Conservation (phyloP, 2,888 invertebrate genomes). For the Napeogenes sylphis region DNA sequence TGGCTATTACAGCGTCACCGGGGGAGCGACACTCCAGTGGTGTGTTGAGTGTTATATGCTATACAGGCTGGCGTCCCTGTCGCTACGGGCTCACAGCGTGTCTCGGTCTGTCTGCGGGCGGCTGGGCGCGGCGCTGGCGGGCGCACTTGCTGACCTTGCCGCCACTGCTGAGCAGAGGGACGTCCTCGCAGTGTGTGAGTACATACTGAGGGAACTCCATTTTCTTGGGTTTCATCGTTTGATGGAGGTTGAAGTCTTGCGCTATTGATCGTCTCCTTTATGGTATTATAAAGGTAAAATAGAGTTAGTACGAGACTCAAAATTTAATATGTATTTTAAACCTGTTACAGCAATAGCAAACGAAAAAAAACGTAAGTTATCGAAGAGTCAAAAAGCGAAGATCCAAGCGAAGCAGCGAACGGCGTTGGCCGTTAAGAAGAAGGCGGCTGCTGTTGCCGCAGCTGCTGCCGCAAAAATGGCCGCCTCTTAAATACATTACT, state of each 20-base stretch:
- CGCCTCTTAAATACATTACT: slow-evolving; percentile 9
- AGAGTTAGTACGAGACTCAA: neutral
- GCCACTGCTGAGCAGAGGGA: slow-evolving; percentile 60
- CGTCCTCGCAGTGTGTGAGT: slow-evolving; percentile 44
- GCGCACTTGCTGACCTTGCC: slow-evolving; percentile 68
- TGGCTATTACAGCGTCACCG: too few species aligned
- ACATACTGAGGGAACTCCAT: neutral
- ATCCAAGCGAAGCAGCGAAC: slow-evolving; percentile 69
- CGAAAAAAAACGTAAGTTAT: slow-evolving; percentile 65
- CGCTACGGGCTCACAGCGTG: slow-evolving; percentile 61
- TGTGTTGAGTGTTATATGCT: neutral
- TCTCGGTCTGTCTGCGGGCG: slow-evolving; percentile 59
- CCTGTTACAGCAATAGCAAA: slow-evolving; percentile 42
- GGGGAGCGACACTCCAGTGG: too few species aligned
- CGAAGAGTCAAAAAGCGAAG: slow-evolving; percentile 68
- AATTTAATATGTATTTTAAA: neutral
- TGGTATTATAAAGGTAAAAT: neutral
- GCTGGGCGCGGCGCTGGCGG: slow-evolving; percentile 62
- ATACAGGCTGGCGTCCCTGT: slow-evolving; percentile 59
- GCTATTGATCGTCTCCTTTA: too few species aligned
- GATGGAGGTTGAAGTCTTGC: too few species aligned
- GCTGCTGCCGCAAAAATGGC: slow-evolving; percentile 62
- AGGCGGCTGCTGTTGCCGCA: slow-evolving; percentile 64
- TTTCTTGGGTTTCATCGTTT: neutral
- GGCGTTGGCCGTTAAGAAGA: slow-evolving; percentile 71